phyloP scores from a whole-genome alignment of 1,140 invertebrate species.

The Stegodyphus mimosarum region DNA sequence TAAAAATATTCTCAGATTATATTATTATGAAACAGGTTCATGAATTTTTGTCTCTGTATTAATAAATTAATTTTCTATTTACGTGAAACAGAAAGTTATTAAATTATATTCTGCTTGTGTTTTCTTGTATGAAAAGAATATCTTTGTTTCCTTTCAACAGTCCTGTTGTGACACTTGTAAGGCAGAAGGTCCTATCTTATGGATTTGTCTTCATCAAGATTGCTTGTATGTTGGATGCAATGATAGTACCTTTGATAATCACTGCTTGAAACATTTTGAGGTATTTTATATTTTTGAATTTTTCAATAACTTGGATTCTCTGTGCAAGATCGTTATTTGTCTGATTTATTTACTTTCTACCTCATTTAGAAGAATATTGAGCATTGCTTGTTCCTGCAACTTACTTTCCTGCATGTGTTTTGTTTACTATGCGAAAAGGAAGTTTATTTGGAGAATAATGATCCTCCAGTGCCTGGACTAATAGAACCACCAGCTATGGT shows the following conservation, averaged over 20 bases:
- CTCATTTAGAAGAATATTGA: conserved; percentile 72
- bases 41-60: no score
- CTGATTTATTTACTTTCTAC: background rate
- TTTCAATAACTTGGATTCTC: no score
- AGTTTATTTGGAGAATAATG: conserved; percentile 73
- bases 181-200: conserved; percentile 79
- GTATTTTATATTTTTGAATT: conserved; percentile 67
- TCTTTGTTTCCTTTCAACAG: conserved; percentile 15
- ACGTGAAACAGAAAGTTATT: background rate
- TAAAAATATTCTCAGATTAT: no score
- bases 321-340: background rate
- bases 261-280: conserved; percentile 81
- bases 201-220: conserved; percentile 82
- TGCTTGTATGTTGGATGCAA: conserved; percentile 85
- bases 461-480: conserved; percentile 65
- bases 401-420: conserved; percentile 84
- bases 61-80: no score
- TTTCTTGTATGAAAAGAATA: background rate
- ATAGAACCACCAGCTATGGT: conserved; percentile 41
- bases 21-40: no score
- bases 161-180: conserved; percentile 75
- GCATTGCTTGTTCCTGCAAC: conserved; percentile 86
- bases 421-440: conserved; percentile 84
- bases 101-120: background rate
- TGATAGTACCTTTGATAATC: conserved; percentile 78